Evolutionary conservation across 2,113 vertebrate species (phyloP).

Genomic region (Amazona guildingii): DNA sequence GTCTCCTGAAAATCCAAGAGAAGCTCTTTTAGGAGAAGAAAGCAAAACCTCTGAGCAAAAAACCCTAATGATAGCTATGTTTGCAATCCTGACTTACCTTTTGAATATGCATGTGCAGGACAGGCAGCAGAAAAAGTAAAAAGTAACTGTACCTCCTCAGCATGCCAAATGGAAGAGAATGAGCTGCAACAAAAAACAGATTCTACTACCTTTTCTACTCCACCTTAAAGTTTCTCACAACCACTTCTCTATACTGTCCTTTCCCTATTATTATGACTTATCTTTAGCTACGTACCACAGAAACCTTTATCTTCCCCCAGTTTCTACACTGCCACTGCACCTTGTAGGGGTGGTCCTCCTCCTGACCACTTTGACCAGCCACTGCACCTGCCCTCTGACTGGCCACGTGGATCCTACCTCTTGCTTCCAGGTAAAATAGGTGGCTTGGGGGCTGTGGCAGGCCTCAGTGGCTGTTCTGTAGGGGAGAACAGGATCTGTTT

Average conservation of each 20-base stretch:
- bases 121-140: background rate
- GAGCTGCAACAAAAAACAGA: background rate
- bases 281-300: background rate
- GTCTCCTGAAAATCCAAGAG: background rate
- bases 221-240: background rate
- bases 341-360: rapidly evolving
- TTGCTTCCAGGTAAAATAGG: background rate
- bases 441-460: background rate
- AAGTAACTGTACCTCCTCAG: background rate
- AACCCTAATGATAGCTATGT: background rate
- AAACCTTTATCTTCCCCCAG: background rate
- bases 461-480: background rate
- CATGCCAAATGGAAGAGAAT: background rate
- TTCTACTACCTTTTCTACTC: background rate
- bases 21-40: background rate
- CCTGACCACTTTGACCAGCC: rapidly evolving
- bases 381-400: background rate
- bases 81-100: background rate
- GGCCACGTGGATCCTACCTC: background rate
- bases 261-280: background rate
- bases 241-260: background rate
- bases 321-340: background rate
- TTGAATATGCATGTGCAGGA: background rate
- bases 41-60: background rate
- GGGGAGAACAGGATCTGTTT: background rate